phyloP scores from a whole-genome alignment of 2,797 vertebrate genomes.

The Pelochelys cantorii region DNA sequence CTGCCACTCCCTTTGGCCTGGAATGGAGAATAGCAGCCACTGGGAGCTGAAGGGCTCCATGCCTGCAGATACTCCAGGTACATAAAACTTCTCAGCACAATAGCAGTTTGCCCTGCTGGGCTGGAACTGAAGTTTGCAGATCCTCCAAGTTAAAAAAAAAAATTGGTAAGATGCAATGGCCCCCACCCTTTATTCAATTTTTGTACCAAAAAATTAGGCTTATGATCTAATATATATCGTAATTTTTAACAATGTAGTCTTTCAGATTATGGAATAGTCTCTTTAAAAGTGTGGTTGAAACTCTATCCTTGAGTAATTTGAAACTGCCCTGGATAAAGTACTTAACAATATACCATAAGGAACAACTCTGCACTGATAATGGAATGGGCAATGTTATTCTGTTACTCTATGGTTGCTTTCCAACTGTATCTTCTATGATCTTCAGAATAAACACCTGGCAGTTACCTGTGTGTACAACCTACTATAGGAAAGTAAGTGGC shows the following conservation, averaged over 20 bases:
- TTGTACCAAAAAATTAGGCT: too few species aligned
- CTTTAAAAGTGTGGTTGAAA: neutral
- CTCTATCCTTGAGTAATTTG: fast-evolving
- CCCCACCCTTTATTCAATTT: too few species aligned
- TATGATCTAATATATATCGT: too few species aligned
- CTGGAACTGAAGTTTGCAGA: too few species aligned
- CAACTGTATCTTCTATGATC: neutral
- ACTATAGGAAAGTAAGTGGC: neutral
- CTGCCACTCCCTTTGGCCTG: too few species aligned
- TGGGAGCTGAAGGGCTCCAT: too few species aligned
- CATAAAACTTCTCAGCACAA: too few species aligned
- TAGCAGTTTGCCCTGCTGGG: too few species aligned
- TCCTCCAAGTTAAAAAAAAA: too few species aligned
- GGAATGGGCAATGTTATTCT: neutral
- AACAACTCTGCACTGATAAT: neutral
- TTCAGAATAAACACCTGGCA: neutral
- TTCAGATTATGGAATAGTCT: neutral
- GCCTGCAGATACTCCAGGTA: too few species aligned
- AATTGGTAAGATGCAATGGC: too few species aligned
- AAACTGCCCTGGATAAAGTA: neutral
- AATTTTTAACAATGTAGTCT: neutral
- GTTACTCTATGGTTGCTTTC: neutral
- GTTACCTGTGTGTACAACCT: neutral
- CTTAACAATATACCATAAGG: neutral
- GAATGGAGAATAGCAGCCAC: too few species aligned